Evolutionary conservation across 2,888 invertebrate species (phyloP).

Genomic region (Ormyrus pomaceus): DNA sequence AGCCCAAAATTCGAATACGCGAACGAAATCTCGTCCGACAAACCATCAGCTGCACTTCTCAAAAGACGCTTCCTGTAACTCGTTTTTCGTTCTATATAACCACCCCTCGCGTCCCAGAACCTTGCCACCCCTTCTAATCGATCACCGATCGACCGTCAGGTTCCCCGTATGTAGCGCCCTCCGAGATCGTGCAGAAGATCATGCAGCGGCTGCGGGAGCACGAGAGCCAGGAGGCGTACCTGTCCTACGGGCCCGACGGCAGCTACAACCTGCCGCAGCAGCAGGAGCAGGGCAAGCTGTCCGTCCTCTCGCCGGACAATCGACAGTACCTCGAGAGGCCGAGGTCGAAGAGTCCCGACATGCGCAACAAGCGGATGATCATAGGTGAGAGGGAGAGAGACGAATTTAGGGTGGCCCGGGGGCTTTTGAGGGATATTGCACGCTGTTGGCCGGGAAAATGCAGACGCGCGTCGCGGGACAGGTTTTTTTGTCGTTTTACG

Average conservation of each 20-base stretch:
- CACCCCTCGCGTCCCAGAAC: too few species aligned
- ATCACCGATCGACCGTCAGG: conserved; percentile 76
- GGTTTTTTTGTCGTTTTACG: too few species aligned
- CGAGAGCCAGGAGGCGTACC: conserved; percentile 70
- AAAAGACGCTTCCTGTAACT: too few species aligned
- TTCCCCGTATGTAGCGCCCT: conserved; percentile 87
- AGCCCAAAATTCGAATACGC: too few species aligned
- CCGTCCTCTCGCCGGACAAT: conserved; percentile 73
- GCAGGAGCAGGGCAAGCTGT: conserved; percentile 64
- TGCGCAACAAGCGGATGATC: conserved; percentile 74
- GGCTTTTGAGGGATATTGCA: too few species aligned
- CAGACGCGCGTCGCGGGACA: too few species aligned
- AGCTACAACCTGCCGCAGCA: conserved; percentile 43
- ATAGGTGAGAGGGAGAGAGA: conserved; percentile 65
- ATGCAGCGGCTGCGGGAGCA: conserved; percentile 80
- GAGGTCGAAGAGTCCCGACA: conserved; percentile 73
- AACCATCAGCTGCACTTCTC: too few species aligned
- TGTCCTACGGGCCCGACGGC: conserved; percentile 14
- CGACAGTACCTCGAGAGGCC: conserved; percentile 71
- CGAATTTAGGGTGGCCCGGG: too few species aligned
- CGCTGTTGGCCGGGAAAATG: too few species aligned
- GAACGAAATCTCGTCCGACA: too few species aligned
- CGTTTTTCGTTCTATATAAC: too few species aligned
- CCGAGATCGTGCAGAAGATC: conserved; percentile 88
- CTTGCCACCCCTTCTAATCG: too few species aligned